These are phyloP conservation scores for Podarcis raffonei DNA, from an alignment of 2,113 vertebrate species.

Conservation along the genomic window DNA sequence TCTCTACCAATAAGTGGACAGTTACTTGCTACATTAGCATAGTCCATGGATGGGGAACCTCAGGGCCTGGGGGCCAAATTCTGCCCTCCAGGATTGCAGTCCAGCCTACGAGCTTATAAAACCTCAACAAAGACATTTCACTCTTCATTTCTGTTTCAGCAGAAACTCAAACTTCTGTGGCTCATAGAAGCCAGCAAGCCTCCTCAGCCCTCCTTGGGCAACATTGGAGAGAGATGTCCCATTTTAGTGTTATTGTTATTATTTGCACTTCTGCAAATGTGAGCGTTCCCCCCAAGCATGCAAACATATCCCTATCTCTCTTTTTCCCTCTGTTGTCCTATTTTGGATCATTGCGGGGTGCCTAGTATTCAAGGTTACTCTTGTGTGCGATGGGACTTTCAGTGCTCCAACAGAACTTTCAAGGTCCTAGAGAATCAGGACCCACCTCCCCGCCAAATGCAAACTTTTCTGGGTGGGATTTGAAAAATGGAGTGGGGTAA, in stretches of 20 bases:
- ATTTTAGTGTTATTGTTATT: neutral
- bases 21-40: no score
- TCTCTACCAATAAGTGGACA: neutral
- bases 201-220: neutral
- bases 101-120: neutral
- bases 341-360: neutral
- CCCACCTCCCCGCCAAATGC: rapidly evolving
- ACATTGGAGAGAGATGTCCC: neutral
- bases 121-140: neutral
- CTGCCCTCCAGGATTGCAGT: no score
- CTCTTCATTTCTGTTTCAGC: neutral
- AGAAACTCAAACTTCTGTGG: neutral
- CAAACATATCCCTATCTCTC: neutral
- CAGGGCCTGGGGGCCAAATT: no score
- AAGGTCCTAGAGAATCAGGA: rapidly evolving
- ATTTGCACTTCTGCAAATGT: neutral
- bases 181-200: neutral
- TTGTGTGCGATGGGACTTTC: rapidly evolving
- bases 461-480: neutral
- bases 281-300: neutral
- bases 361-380: neutral
- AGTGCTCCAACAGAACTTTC: rapidly evolving
- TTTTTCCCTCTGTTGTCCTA: neutral
- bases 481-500: neutral
- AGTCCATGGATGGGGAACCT: no score